Evolutionary conservation across 2,797 vertebrate genomes (phyloP).

Genomic region (Acanthurus lineatus): DNA sequence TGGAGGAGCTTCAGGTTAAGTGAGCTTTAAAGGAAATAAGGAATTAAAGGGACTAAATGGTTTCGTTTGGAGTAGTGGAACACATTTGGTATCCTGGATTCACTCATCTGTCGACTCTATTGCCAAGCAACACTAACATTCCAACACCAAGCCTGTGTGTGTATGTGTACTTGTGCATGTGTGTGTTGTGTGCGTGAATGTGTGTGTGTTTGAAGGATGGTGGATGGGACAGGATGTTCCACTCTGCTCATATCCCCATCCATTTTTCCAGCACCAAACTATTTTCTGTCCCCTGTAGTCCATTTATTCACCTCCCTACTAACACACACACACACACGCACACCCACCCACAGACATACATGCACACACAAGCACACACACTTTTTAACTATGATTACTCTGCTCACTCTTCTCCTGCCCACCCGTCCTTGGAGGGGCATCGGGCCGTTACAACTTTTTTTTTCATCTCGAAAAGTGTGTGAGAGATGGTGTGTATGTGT

Average conservation of each 20-base stretch:
- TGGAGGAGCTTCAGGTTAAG: conserved; percentile 60
- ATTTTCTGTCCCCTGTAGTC: conserved; percentile 67
- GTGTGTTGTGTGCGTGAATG: conserved; percentile 11
- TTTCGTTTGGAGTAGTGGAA: conserved; percentile 59
- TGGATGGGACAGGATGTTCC: conserved; percentile 77
- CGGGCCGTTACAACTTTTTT: conserved; percentile 76
- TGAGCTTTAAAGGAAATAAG: conserved; percentile 58
- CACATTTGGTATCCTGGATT: conserved; percentile 58
- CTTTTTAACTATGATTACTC: conserved; percentile 81
- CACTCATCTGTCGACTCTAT: conserved; percentile 65
- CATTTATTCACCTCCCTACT: conserved; percentile 58
- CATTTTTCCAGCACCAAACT: conserved; percentile 72
- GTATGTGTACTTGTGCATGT: conserved; percentile 35
- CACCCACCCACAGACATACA: conserved; percentile 26
- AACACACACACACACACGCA: conserved; percentile 35
- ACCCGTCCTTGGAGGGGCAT: conserved; percentile 79
- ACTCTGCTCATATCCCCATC: conserved; percentile 72
- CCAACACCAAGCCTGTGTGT: conserved; percentile 36
- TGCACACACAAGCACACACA: conserved; percentile 45
- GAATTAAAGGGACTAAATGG: conserved; percentile 66
- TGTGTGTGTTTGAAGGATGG: conserved; percentile 60
- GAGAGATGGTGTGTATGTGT: conserved; percentile 51
- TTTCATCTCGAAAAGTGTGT: background rate
- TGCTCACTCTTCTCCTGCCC: conserved; percentile 61
- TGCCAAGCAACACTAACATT: conserved; percentile 68